These are phyloP conservation scores for Ptiloglossa arizonensis DNA, from an alignment of 1,140 invertebrate genomes.

Conservation along the genomic window DNA sequence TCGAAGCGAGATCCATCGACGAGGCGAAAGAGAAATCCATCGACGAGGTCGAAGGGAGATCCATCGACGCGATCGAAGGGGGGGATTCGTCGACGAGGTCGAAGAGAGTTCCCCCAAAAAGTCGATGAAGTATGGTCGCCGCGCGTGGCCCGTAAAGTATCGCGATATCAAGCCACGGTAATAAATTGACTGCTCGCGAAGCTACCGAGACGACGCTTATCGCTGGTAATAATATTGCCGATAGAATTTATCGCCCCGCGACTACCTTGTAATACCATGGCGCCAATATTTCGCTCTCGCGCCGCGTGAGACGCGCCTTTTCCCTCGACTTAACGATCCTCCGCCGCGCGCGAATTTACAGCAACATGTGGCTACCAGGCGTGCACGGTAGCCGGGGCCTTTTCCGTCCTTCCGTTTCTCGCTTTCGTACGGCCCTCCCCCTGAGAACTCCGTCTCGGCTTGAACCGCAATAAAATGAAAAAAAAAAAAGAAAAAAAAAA, in stretches of 20 bases:
- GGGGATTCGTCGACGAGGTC: no score
- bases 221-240: slow-evolving; percentile 30
- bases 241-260: slow-evolving; percentile 21
- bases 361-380: slow-evolving; percentile 39
- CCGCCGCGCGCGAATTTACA: slow-evolving; percentile 11
- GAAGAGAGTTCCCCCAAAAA: slow-evolving; percentile 13
- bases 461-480: background rate
- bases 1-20: no score
- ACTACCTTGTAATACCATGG: slow-evolving; percentile 3
- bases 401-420: background rate
- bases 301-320: slow-evolving; percentile 16
- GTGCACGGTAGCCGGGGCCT: background rate
- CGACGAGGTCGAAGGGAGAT: no score
- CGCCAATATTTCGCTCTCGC: slow-evolving; percentile 29
- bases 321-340: slow-evolving; percentile 11
- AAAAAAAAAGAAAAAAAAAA: background rate
- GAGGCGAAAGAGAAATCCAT: no score
- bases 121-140: slow-evolving; percentile 42
- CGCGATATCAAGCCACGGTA: slow-evolving; percentile 40
- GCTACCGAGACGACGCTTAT: slow-evolving; percentile 14
- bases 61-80: no score
- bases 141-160: slow-evolving; percentile 38
- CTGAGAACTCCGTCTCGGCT: background rate
- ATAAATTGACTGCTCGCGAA: slow-evolving; percentile 29
- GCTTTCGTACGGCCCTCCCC: background rate